Conservation (phyloP, 2,113 vertebrate species). For the Pseudopipra pipra region DNA sequence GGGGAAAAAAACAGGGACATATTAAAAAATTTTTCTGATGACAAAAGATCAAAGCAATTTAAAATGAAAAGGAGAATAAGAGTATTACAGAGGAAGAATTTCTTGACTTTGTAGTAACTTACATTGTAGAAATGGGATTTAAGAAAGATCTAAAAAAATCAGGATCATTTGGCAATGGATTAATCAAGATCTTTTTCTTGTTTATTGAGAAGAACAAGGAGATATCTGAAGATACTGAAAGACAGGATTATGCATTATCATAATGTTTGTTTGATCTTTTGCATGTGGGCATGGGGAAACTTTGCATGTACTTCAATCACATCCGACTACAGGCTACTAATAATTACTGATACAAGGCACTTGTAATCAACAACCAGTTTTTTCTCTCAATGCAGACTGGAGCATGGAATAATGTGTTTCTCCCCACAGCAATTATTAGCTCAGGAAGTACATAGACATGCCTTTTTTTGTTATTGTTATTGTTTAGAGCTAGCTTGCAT, state of each 20-base stretch:
- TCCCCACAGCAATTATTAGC: neutral
- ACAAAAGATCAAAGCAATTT: neutral
- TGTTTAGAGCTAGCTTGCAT: neutral
- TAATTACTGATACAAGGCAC: neutral
- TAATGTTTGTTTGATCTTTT: neutral
- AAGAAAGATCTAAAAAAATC: neutral
- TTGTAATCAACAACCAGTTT: neutral
- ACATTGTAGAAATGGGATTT: neutral
- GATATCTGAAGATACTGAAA: neutral
- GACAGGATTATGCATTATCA: neutral
- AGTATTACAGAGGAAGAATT: neutral
- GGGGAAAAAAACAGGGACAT: neutral
- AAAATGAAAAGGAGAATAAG: neutral
- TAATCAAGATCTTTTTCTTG: neutral
- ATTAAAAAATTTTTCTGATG: neutral
- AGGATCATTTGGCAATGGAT: neutral
- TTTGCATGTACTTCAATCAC: neutral
- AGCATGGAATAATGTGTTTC: neutral
- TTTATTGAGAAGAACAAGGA: neutral
- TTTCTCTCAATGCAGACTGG: neutral
- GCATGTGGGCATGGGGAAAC: neutral
- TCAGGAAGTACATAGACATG: neutral
- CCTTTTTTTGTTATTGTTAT: neutral
- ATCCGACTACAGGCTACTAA: neutral
- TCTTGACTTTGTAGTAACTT: neutral